Percentiles rank a stretch among this genome's conserved stretches.
Evolutionary conservation across 2,113 vertebrate species (phyloP).

Genomic region (Heloderma charlesbogerti): DNA sequence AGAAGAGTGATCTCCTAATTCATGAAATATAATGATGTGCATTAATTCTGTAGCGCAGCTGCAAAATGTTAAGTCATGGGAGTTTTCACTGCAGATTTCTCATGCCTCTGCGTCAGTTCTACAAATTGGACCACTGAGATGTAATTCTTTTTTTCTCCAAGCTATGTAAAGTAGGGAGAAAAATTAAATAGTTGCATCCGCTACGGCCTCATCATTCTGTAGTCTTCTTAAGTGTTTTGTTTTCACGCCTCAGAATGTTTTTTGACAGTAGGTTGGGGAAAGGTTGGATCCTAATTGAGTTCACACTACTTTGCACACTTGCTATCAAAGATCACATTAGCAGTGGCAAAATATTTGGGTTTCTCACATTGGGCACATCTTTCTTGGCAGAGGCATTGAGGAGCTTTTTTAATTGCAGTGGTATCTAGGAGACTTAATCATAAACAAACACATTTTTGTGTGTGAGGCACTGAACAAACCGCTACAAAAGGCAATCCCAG

Average conservation of each 20-base stretch:
- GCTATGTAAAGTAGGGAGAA: conserved; percentile 5
- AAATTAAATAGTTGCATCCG: conserved; percentile 32
- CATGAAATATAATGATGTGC: conserved; percentile 56
- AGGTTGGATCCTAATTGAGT: conserved; percentile 38
- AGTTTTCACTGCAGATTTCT: conserved; percentile 46
- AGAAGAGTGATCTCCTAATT: conserved; percentile 60
- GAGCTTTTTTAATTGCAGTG: background rate
- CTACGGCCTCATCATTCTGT: background rate
- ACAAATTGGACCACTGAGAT: conserved; percentile 45
- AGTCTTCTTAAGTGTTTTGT: conserved; percentile 15
- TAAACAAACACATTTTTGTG: background rate
- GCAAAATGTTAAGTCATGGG: conserved; percentile 37
- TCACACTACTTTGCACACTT: conserved; percentile 8
- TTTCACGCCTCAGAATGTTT: conserved; percentile 28
- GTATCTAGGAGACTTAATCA: no score
- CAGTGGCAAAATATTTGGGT: conserved; percentile 1
- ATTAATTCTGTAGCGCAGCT: conserved; percentile 59
- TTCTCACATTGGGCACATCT: conserved; percentile 9
- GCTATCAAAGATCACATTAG: conserved; percentile 23
- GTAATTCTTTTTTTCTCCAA: conserved; percentile 5
- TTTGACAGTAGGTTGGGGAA: conserved; percentile 35
- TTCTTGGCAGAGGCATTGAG: background rate
- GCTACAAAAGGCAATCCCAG: background rate
- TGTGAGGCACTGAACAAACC: background rate
- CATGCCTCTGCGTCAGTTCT: conserved; percentile 38